These are phyloP conservation scores for Helicolenus hilgendorfi DNA, from an alignment of 2,797 vertebrate genomes.

Conservation along the genomic window DNA sequence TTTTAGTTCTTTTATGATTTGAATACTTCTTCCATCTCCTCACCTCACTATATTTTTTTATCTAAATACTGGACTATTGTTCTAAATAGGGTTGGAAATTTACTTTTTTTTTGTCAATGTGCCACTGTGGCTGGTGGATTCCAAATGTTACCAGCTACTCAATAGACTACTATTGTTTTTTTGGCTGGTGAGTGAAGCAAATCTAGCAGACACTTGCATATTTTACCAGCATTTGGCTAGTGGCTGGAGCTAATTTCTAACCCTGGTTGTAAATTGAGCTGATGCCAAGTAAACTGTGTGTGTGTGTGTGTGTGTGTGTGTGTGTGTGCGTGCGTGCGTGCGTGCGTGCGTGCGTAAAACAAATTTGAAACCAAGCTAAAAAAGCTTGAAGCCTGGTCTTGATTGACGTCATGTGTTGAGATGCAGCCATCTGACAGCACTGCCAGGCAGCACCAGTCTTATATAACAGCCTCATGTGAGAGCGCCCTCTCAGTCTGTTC, in stretches of 20 bases:
- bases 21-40: not conserved
- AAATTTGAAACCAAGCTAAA: slow-evolving; percentile 39
- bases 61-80: not conserved
- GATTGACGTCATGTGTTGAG: slow-evolving; percentile 50
- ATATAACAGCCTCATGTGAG: slow-evolving; percentile 42
- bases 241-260: too few relatives aligned
- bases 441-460: slow-evolving; percentile 41
- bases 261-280: slow-evolving; percentile 4
- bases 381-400: slow-evolving; percentile 28
- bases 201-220: too few relatives aligned
- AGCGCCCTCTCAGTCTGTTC: slow-evolving; percentile 28
- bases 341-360: not conserved
- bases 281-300: slow-evolving; percentile 1
- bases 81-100: not conserved
- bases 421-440: slow-evolving; percentile 56
- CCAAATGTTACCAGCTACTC: too few relatives aligned
- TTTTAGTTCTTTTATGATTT: not conserved
- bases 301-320: not conserved
- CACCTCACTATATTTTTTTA: slow-evolving; percentile 13
- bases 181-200: too few relatives aligned
- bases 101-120: too few relatives aligned
- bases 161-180: too few relatives aligned
- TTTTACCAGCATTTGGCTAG: too few relatives aligned
- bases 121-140: too few relatives aligned
- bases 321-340: not conserved